phyloP scores from a whole-genome alignment of 2,113 vertebrate species.

The Triplophysa siluroides region DNA sequence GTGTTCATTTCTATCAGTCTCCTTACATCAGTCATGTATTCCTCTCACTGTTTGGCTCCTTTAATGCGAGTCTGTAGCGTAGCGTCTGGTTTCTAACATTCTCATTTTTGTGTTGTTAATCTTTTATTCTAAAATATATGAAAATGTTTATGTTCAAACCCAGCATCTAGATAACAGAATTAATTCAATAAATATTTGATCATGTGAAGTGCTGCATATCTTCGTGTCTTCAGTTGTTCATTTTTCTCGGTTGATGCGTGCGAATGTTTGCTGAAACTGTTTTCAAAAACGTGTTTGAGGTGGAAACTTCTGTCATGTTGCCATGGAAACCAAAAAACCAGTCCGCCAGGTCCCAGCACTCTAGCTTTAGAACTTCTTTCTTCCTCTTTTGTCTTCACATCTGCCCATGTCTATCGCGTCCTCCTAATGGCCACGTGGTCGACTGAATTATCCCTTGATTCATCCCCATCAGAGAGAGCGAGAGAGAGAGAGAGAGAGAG shows the following conservation, averaged over 20 bases:
- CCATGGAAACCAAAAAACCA: constrained; percentile 50
- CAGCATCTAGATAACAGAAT: too few species aligned
- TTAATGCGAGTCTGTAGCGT: too few species aligned
- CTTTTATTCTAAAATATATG: too few species aligned
- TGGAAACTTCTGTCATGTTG: constrained; percentile 52
- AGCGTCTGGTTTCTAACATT: too few species aligned
- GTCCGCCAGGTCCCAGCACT: constrained; percentile 21
- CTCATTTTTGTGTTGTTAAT: too few species aligned
- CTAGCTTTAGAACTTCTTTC: constrained; percentile 13
- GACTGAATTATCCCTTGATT: constrained; percentile 17
- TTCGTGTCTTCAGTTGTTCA: not conserved
- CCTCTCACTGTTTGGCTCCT: too few species aligned
- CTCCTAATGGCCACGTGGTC: constrained; percentile 43
- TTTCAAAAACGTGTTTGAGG: constrained; percentile 47
- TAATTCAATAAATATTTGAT: too few species aligned
- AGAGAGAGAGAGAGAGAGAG: not conserved
- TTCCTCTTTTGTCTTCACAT: constrained; percentile 26
- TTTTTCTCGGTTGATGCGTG: constrained; percentile 28
- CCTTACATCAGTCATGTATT: too few species aligned
- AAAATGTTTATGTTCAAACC: too few species aligned
- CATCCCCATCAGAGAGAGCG: not conserved
- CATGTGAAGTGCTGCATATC: too few species aligned
- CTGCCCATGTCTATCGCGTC: constrained; percentile 21
- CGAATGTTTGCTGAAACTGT: constrained; percentile 44
- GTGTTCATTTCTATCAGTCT: not conserved